Conservation (phyloP, 1,140 invertebrate species). For the Galendromus occidentalis region DNA sequence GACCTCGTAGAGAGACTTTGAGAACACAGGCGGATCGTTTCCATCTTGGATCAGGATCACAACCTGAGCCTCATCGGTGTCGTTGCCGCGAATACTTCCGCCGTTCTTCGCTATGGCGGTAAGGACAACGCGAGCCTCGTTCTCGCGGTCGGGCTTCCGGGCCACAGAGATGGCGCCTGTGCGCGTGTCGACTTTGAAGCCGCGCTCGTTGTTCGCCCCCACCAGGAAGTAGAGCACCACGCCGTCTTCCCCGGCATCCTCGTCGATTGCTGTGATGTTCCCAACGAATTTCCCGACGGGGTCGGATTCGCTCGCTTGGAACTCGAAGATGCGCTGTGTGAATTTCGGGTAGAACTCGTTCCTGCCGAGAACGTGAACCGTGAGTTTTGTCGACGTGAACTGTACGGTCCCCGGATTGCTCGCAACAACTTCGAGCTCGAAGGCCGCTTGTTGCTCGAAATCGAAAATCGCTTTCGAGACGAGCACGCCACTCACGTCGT, state of each 20-base stretch:
- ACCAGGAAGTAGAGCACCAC: constrained; percentile 76
- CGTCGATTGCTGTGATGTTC: constrained; percentile 64
- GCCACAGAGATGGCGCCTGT: constrained; percentile 64
- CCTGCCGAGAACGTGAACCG: constrained; percentile 59
- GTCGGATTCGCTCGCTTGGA: constrained; percentile 79
- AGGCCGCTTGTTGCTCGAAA: constrained; percentile 60
- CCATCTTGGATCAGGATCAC: constrained; percentile 81
- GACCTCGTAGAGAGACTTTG: constrained; percentile 48
- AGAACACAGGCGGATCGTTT: constrained; percentile 81
- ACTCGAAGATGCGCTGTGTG: constrained; percentile 69
- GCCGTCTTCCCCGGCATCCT: constrained; percentile 75
- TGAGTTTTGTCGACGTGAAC: constrained; percentile 47
- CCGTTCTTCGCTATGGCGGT: constrained; percentile 84
- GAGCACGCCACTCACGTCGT: constrained; percentile 51
- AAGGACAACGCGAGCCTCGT: constrained; percentile 64
- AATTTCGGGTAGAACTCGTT: constrained; percentile 87
- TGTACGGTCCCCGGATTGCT: constrained; percentile 65
- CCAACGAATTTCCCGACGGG: constrained; percentile 66
- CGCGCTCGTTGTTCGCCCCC: constrained; percentile 72
- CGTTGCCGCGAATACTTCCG: constrained; percentile 74
- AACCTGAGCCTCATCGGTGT: constrained; percentile 81
- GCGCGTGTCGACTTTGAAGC: constrained; percentile 64
- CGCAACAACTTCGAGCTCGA: constrained; percentile 57
- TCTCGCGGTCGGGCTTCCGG: constrained; percentile 62
- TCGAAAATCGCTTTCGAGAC: constrained; percentile 57